Conservation (phyloP, 2,113 vertebrate genomes). For the Tragelaphus strepsiceros region DNA sequence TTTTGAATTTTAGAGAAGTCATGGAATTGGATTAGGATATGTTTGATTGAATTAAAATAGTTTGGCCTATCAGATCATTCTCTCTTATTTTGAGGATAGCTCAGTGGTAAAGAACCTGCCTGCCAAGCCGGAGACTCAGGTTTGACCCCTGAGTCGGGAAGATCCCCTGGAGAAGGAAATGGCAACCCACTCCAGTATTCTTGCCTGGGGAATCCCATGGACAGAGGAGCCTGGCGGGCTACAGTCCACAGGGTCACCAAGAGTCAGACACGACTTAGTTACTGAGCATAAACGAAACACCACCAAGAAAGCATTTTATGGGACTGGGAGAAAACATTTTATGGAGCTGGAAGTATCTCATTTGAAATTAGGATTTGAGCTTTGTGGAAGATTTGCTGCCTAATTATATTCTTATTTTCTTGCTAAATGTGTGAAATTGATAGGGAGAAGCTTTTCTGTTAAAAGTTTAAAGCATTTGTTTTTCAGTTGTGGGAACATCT, state of each 20-base stretch:
- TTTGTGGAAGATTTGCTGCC: background rate
- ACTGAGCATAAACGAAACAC: accelerated
- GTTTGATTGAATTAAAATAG: background rate
- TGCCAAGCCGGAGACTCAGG: background rate
- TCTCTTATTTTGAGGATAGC: background rate
- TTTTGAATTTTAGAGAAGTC: background rate
- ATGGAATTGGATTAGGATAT: background rate
- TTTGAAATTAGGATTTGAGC: background rate
- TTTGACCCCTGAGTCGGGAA: background rate
- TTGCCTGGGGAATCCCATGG: background rate
- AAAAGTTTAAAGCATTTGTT: background rate
- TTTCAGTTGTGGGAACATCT: background rate
- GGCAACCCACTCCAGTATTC: background rate
- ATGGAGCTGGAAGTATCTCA: background rate
- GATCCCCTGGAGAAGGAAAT: background rate
- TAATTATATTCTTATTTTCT: background rate
- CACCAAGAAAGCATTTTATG: background rate
- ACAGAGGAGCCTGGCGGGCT: accelerated
- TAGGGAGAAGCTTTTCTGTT: background rate
- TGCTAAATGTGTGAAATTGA: background rate
- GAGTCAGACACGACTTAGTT: background rate
- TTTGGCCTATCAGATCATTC: background rate
- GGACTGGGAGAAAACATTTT: background rate
- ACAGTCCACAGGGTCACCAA: background rate
- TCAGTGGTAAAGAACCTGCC: background rate